Evolutionary conservation across 2,888 invertebrate genomes (phyloP).

Genomic region (Clostera curtula): DNA sequence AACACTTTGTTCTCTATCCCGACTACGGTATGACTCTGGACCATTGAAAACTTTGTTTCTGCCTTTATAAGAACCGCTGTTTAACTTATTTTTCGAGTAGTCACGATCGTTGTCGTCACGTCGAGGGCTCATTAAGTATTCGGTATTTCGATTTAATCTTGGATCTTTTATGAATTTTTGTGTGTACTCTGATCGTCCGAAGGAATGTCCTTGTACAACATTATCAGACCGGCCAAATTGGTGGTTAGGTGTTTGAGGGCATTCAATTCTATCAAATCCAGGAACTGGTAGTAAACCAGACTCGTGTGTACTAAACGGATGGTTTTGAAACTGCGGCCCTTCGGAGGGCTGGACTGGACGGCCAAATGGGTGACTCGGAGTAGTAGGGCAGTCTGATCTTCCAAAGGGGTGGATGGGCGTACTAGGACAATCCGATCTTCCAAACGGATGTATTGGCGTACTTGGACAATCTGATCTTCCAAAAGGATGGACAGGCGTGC

Average conservation of each 20-base stretch:
- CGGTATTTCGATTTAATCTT: slow-evolving; percentile 41
- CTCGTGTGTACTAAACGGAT: slow-evolving; percentile 24
- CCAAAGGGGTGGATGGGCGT: slow-evolving; percentile 44
- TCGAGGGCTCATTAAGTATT: slow-evolving; percentile 31
- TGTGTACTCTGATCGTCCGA: slow-evolving; percentile 19
- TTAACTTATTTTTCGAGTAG: slow-evolving; percentile 33
- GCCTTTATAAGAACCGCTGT: slow-evolving; percentile 22
- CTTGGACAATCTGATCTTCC: slow-evolving; percentile 35
- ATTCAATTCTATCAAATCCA: slow-evolving; percentile 25
- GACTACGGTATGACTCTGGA: slow-evolving; percentile 23
- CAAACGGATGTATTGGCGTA: slow-evolving; percentile 37
- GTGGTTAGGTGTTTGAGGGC: slow-evolving; percentile 22
- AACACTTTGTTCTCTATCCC: slow-evolving; percentile 30
- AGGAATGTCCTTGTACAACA: slow-evolving; percentile 16
- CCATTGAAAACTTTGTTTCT: slow-evolving; percentile 22
- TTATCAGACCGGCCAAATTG: slow-evolving; percentile 26
- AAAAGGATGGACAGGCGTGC: slow-evolving; percentile 38
- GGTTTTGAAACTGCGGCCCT: slow-evolving; percentile 18
- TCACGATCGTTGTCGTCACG: slow-evolving; percentile 34
- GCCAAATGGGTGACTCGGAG: slow-evolving; percentile 31
- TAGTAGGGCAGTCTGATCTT: slow-evolving; percentile 29
- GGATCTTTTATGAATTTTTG: slow-evolving; percentile 39
- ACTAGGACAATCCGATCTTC: slow-evolving; percentile 35
- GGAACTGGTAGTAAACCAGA: slow-evolving; percentile 19
- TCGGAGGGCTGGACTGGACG: too few species aligned